phyloP scores from a whole-genome alignment of 2,113 vertebrate species.

The Tetraodon nigroviridis region DNA sequence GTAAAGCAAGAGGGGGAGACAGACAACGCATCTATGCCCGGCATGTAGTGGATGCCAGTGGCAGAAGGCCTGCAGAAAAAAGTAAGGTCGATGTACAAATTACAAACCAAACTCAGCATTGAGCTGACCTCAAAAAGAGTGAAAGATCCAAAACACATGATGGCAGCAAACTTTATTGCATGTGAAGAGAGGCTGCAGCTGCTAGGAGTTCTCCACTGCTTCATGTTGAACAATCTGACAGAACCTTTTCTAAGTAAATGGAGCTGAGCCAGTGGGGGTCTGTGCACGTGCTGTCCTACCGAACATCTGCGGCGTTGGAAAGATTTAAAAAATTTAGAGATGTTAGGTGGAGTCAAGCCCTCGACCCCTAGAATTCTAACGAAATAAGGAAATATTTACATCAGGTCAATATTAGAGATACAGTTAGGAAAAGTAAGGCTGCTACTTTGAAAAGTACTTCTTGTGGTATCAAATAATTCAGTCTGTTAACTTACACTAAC shows the following conservation, averaged over 20 bases:
- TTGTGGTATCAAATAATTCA: no score
- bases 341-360: neutral
- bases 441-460: no score
- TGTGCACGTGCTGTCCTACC: neutral
- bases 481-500: no score
- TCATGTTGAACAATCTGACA: conserved; percentile 47
- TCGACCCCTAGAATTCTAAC: neutral
- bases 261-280: conserved; percentile 22
- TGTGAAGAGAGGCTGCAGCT: conserved; percentile 45
- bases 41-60: conserved; percentile 91
- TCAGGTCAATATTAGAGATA: neutral
- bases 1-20: conserved; percentile 78
- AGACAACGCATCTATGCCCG: conserved; percentile 86
- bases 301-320: no score
- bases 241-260: conserved; percentile 45
- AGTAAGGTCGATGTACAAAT: conserved; percentile 76
- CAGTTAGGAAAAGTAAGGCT: no score
- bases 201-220: conserved; percentile 24
- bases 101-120: conserved; percentile 73
- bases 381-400: neutral
- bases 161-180: conserved; percentile 71
- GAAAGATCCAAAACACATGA: conserved; percentile 71
- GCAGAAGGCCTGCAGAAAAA: conserved; percentile 82
- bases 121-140: conserved; percentile 73
- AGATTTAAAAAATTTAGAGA: no score